Evolutionary conservation across 2,888 invertebrate genomes (phyloP), one percentile per base, ranked within the genome.

Genomic region (Tanytarsus gracilentus): DNA sequence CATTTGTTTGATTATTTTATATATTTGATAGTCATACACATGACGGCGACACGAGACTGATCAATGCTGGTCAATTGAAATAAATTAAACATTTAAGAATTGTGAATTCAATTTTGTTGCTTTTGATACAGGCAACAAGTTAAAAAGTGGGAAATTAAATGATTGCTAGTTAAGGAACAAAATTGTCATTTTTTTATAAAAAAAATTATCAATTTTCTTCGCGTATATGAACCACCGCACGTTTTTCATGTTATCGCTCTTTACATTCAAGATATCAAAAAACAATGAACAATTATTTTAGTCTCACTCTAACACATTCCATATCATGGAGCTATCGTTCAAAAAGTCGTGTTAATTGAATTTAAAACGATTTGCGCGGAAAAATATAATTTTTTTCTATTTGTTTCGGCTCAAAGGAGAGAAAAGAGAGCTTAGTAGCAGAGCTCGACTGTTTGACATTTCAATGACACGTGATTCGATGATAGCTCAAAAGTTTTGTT

Each of bases 401-500:
- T 27, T 29, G 16, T 16, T 9, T 14, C 4, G 5, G 4, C 14
- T 9, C 40, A 16, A 4, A 40, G 4, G 40, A 6, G 14, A 9
- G 16, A 5, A 40, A 29, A n/a, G 18, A 23, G 40, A 39, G 25
- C 49, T 44, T 23, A 18, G 16, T 9, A 44, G 44, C 44, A n/a
- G 23, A 23, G 23, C 18, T 18, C 44, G 44, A 44, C 23, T 49
- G 26, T 55, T 27, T 40, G 44, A 40, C 58, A 48, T 26, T 40
- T 58, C 58, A 53, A 36, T 30, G 58, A 48, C 58, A 58, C 58
- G 58, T 58, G 58, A 58, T 58, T 48, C 27, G 58, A 40, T 26
- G 48, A 39, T 58, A 23, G 44, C 29, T 58, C 29, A 36, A 56
- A 56, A 40, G 39, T 40, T 18, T 26, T 29, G 30, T 30, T 58